A percentile compares a stretch with the other conserved stretches of the same genome.
Evolutionary conservation across 2,888 invertebrate genomes (phyloP).

Genomic region (Arge pagana): DNA sequence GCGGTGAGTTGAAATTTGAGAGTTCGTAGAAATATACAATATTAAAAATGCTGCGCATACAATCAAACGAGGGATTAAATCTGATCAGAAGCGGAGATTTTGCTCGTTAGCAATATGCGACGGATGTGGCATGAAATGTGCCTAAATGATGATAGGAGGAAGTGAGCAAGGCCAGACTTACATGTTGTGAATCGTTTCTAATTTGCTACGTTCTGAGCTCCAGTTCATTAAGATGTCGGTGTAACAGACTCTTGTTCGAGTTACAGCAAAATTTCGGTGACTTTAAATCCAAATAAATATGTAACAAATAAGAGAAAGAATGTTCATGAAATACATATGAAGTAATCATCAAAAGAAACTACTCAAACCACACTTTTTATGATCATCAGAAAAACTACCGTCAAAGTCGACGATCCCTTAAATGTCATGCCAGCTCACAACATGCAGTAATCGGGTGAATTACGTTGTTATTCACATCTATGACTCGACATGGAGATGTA

Average conservation of each 20-base stretch:
- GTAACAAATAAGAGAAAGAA: constrained; percentile 57
- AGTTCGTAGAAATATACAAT: constrained; percentile 11
- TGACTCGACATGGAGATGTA: too few species aligned
- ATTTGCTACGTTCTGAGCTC: constrained; percentile 58
- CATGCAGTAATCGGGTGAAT: constrained; percentile 40
- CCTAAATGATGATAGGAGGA: constrained; percentile 40
- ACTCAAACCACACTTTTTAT: constrained; percentile 18
- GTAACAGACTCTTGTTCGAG: constrained; percentile 58
- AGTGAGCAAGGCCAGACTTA: constrained; percentile 52
- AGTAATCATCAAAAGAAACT: constrained; percentile 11
- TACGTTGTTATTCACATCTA: too few species aligned
- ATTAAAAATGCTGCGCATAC: neutral
- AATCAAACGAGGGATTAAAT: neutral
- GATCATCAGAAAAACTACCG: constrained; percentile 18
- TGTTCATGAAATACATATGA: constrained; percentile 38
- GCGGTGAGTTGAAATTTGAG: too few species aligned
- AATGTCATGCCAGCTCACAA: constrained; percentile 44
- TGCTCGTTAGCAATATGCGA: constrained; percentile 4
- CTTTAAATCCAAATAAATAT: constrained; percentile 58
- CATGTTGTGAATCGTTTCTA: constrained; percentile 56
- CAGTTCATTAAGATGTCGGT: constrained; percentile 58
- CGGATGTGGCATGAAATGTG: constrained; percentile 12
- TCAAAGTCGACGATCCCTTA: constrained; percentile 26
- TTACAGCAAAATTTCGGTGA: constrained; percentile 59
- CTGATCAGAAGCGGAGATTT: neutral